These are phyloP conservation scores for Mythimna pallens DNA, from an alignment of 2,888 invertebrate genomes.

Conservation along the genomic window DNA sequence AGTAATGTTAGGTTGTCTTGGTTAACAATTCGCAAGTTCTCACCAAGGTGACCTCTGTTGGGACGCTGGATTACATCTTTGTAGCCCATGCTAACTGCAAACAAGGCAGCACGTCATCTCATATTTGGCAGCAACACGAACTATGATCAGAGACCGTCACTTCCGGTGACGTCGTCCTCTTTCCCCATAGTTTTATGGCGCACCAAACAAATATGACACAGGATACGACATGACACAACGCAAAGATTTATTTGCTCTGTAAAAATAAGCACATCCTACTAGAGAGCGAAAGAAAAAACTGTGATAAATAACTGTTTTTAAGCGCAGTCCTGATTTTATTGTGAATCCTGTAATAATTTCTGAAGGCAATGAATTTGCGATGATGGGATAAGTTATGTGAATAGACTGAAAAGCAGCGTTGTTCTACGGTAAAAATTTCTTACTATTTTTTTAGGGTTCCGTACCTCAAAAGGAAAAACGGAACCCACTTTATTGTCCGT, in stretches of 20 bases:
- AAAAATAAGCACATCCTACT: constrained; percentile 46
- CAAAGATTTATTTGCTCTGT: constrained; percentile 43
- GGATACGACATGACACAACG: constrained; percentile 41
- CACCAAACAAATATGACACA: constrained; percentile 53
- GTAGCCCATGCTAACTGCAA: neutral
- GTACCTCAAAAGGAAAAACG: too few relatives aligned
- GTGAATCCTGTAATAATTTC: neutral
- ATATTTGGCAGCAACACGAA: constrained; percentile 41
- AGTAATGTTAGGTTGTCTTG: too few relatives aligned
- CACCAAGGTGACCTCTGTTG: too few relatives aligned
- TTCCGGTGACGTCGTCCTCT: constrained; percentile 22
- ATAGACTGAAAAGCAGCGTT: too few relatives aligned
- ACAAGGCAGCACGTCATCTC: constrained; percentile 26
- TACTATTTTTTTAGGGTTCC: too few relatives aligned
- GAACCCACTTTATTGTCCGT: too few relatives aligned
- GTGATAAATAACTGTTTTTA: constrained; percentile 3
- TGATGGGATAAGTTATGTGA: neutral
- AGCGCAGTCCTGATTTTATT: neutral
- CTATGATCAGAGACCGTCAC: constrained; percentile 24
- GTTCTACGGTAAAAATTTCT: too few relatives aligned
- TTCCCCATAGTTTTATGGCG: constrained; percentile 36
- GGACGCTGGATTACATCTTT: too few relatives aligned
- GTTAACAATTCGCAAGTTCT: too few relatives aligned
- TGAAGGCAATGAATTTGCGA: neutral
- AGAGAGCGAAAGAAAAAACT: constrained; percentile 5